A percentile compares a stretch with the other conserved stretches of the same genome.
These are phyloP conservation scores for Drosophila ustulata DNA, from an alignment of 2,888 invertebrate species.

Conservation along the genomic window DNA sequence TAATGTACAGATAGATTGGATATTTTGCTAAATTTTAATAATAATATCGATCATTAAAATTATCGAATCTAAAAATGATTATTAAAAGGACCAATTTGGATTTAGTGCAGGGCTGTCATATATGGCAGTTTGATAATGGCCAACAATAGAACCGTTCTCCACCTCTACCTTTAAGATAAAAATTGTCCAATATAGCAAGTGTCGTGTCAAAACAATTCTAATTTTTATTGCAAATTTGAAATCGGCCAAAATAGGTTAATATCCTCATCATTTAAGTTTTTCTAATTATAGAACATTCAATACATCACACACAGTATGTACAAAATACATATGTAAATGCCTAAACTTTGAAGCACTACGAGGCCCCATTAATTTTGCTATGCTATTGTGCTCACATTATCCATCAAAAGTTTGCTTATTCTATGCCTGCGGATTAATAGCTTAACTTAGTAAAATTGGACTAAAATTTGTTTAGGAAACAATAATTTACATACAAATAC, in stretches of 20 bases:
- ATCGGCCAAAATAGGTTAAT: slow-evolving; percentile 7
- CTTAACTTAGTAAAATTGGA: slow-evolving; percentile 38
- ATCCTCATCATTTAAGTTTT: slow-evolving; percentile 10
- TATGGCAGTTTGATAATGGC: too few relatives aligned
- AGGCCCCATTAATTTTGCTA: slow-evolving; percentile 34
- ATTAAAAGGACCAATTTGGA: too few relatives aligned
- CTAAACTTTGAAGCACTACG: background rate
- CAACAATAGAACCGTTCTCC: background rate
- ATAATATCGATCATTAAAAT: too few relatives aligned
- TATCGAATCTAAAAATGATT: too few relatives aligned
- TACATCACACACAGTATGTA: slow-evolving; percentile 1
- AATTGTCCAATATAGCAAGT: background rate
- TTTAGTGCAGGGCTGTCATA: too few relatives aligned
- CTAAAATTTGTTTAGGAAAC: slow-evolving; percentile 57
- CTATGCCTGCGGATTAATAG: slow-evolving; percentile 11
- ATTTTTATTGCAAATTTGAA: slow-evolving; percentile 51
- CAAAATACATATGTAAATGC: slow-evolving; percentile 2
- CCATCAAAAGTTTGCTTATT: slow-evolving; percentile 7
- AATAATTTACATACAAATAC: slow-evolving; percentile 38
- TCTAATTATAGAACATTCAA: slow-evolving; percentile 10
- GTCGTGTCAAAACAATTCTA: slow-evolving; percentile 30
- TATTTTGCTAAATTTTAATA: too few relatives aligned
- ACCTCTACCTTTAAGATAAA: background rate
- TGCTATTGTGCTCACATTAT: slow-evolving; percentile 24
- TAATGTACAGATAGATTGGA: too few relatives aligned